Evolutionary conservation across 2,113 vertebrate genomes (phyloP).

Genomic region (Gopherus flavomarginatus): DNA sequence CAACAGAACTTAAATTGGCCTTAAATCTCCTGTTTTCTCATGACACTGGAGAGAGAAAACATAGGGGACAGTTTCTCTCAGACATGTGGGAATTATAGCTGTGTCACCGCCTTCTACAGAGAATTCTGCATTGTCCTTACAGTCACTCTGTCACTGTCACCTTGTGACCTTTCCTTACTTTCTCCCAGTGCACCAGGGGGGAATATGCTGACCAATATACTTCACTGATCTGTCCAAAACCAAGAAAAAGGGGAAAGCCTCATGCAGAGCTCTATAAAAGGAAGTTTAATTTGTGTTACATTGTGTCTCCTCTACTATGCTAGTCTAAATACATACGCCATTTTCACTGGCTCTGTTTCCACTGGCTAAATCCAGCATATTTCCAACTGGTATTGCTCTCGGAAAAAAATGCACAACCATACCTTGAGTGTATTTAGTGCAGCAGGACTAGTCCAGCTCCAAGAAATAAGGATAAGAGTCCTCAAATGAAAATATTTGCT

Average conservation of each 20-base stretch:
- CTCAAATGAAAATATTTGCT: slow-evolving; percentile 59
- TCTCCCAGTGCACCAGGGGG: slow-evolving; percentile 36
- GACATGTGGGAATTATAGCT: slow-evolving; percentile 34
- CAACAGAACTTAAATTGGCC: slow-evolving; percentile 50
- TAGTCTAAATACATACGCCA: slow-evolving; percentile 56
- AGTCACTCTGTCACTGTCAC: slow-evolving; percentile 57
- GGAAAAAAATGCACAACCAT: slow-evolving; percentile 49
- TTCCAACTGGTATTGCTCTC: slow-evolving; percentile 51
- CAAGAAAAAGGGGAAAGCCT: slow-evolving; percentile 4
- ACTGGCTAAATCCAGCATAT: slow-evolving; percentile 59
- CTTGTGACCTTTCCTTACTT: slow-evolving; percentile 49
- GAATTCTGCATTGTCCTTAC: slow-evolving; percentile 1
- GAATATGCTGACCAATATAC: not conserved
- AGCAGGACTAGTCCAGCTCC: slow-evolving; percentile 53
- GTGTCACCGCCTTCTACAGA: slow-evolving; percentile 54
- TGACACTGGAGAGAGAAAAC: slow-evolving; percentile 60
- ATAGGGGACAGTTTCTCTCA: slow-evolving; percentile 26
- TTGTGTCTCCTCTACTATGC: slow-evolving; percentile 45
- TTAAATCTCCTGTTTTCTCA: slow-evolving; percentile 61
- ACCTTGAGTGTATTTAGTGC: slow-evolving; percentile 41
- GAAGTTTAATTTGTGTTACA: slow-evolving; percentile 49
- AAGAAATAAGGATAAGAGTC: slow-evolving; percentile 46
- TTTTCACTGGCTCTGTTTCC: slow-evolving; percentile 62
- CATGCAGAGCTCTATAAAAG: slow-evolving; percentile 10
- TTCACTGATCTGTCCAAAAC: not conserved